Percentiles rank a stretch among this genome's conserved stretches.
Conservation (phyloP, 2,888 invertebrate genomes). For the Melanchra persicariae region DNA sequence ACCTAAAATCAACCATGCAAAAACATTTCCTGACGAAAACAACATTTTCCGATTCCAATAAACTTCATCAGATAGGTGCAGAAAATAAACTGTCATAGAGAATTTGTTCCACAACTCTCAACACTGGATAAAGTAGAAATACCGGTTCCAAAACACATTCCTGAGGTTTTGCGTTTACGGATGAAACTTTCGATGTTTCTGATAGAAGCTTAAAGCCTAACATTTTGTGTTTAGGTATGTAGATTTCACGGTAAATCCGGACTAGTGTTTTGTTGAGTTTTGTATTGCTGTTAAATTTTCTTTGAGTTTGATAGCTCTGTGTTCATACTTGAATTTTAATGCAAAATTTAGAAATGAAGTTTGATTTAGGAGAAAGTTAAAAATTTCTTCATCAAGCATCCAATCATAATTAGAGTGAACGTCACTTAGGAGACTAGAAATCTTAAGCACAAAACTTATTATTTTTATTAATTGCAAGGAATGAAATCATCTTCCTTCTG, state of each 20-base stretch:
- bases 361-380: neutral
- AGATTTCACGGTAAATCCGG: constrained; percentile 35
- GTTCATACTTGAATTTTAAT: neutral
- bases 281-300: constrained; percentile 21
- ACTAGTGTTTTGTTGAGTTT: constrained; percentile 26
- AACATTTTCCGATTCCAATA: constrained; percentile 57
- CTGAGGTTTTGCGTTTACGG: constrained; percentile 38
- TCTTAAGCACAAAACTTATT: no score
- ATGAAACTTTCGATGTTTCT: constrained; percentile 47
- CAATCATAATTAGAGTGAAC: no score
- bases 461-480: constrained; percentile 15
- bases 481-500: neutral
- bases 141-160: constrained; percentile 31
- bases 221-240: constrained; percentile 32
- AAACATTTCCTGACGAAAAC: constrained; percentile 45
- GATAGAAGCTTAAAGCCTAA: constrained; percentile 38
- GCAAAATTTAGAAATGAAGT: neutral
- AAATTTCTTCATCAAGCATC: neutral
- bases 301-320: neutral
- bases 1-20: constrained; percentile 44
- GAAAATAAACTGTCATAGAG: constrained; percentile 62
- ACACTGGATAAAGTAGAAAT: constrained; percentile 45
- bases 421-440: no score
- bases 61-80: constrained; percentile 52
- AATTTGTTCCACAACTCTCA: constrained; percentile 61